These are phyloP conservation scores for Scaptomyza polygonia DNA, from an alignment of 2,888 invertebrate species.

Conservation along the genomic window DNA sequence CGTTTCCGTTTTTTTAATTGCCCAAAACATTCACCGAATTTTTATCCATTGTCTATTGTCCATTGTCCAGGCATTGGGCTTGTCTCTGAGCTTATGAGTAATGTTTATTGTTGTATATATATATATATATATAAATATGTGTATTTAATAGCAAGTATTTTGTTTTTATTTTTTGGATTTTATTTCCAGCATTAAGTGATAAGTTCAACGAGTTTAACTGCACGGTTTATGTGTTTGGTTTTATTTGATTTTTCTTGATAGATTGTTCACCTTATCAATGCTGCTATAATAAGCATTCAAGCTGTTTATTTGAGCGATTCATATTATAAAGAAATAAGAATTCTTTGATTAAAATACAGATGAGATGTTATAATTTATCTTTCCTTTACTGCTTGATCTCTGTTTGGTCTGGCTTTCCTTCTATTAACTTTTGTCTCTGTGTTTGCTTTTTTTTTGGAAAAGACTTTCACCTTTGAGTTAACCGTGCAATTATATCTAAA, in stretches of 20 bases:
- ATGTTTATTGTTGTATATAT: conserved; percentile 50
- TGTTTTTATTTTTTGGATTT: conserved; percentile 8
- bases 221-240: conserved; percentile 28
- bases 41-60: conserved; percentile 22
- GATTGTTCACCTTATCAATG: conserved; percentile 52
- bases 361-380: too few species aligned
- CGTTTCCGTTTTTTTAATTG: conserved; percentile 53
- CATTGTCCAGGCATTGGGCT: conserved; percentile 26
- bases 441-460: too few species aligned
- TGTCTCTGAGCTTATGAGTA: conserved; percentile 50
- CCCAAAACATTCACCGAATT: conserved; percentile 42
- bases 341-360: too few species aligned
- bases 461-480: too few species aligned
- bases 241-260: not conserved
- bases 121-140: conserved; percentile 27
- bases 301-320: conserved; percentile 42
- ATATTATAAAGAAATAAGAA: too few species aligned
- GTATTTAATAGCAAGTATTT: conserved; percentile 49
- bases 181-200: conserved; percentile 48
- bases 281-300: not conserved
- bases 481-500: too few species aligned
- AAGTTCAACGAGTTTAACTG: conserved; percentile 59
- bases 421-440: too few species aligned
- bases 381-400: too few species aligned
- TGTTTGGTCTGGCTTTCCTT: too few species aligned